These are phyloP conservation scores for Gisinianus flammeolus DNA, from an alignment of 2,888 invertebrate species.

Conservation along the genomic window DNA sequence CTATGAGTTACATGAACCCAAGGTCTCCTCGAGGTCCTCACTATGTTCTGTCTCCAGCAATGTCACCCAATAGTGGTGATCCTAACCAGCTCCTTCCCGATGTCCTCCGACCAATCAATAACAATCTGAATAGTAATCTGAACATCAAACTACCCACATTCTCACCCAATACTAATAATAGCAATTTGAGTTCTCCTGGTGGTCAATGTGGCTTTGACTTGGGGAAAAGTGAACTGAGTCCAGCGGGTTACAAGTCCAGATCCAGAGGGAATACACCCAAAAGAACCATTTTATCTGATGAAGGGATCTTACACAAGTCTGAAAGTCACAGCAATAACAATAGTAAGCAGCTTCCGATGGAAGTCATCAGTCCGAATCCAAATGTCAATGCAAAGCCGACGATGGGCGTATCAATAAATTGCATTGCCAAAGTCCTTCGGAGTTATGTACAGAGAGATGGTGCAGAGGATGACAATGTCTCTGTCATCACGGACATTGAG, in stretches of 20 bases:
- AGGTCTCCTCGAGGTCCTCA: constrained; percentile 48
- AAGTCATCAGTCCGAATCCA: neutral
- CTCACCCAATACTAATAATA: neutral
- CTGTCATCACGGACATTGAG: constrained; percentile 75
- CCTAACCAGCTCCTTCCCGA: constrained; percentile 19
- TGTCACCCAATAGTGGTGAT: constrained; percentile 49
- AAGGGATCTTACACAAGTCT: neutral
- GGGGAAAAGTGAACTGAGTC: neutral
- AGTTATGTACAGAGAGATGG: constrained; percentile 67
- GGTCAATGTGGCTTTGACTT: neutral
- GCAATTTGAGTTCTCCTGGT: neutral
- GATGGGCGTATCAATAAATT: constrained; percentile 62
- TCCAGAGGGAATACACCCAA: constrained; percentile 29
- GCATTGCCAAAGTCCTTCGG: constrained; percentile 71
- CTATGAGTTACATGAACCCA: constrained; percentile 6
- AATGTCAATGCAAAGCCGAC: constrained; percentile 44
- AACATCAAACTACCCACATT: constrained; percentile 3
- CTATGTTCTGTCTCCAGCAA: constrained; percentile 47
- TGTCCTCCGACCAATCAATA: constrained; percentile 50
- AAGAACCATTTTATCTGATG: neutral
- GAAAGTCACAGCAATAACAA: neutral
- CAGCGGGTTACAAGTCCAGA: neutral
- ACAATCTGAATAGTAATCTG: constrained; percentile 31
- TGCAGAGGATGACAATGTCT: constrained; percentile 72
- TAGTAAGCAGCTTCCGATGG: neutral